These are phyloP conservation scores for Cyanistes caeruleus DNA, from an alignment of 2,113 vertebrate genomes.

Conservation along the genomic window DNA sequence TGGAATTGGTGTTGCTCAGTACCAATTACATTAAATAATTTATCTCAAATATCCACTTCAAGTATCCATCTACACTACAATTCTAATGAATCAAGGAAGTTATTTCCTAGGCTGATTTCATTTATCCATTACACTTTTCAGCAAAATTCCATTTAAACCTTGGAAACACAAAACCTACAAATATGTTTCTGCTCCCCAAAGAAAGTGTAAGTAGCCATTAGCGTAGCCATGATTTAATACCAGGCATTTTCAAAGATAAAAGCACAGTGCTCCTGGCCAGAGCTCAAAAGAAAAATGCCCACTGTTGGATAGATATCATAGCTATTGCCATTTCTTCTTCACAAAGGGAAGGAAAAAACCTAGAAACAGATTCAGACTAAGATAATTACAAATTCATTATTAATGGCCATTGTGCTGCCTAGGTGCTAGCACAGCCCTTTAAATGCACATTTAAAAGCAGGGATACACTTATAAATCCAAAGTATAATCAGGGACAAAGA, in stretches of 20 bases:
- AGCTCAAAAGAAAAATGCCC: background rate
- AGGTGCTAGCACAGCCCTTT: background rate
- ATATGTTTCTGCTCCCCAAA: background rate
- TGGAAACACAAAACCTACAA: background rate
- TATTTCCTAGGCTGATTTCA: constrained; percentile 12
- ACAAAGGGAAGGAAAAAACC: background rate
- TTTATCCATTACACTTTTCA: background rate
- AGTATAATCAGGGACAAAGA: background rate
- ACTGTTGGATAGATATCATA: background rate
- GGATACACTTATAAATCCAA: background rate
- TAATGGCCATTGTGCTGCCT: background rate
- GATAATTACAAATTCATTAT: constrained; percentile 19
- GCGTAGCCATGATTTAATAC: background rate
- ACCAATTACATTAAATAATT: background rate
- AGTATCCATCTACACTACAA: background rate
- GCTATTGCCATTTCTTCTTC: background rate
- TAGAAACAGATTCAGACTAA: background rate
- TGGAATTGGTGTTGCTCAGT: background rate
- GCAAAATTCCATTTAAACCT: background rate
- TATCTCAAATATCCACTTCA: background rate
- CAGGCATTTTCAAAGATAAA: background rate
- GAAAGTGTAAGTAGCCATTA: background rate
- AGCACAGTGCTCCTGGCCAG: background rate
- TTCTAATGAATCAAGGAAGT: background rate
- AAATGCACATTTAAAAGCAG: background rate